Base-by-base conservation (phyloP, 2,113 vertebrate species). In the Fukomys damarensis region DNA sequence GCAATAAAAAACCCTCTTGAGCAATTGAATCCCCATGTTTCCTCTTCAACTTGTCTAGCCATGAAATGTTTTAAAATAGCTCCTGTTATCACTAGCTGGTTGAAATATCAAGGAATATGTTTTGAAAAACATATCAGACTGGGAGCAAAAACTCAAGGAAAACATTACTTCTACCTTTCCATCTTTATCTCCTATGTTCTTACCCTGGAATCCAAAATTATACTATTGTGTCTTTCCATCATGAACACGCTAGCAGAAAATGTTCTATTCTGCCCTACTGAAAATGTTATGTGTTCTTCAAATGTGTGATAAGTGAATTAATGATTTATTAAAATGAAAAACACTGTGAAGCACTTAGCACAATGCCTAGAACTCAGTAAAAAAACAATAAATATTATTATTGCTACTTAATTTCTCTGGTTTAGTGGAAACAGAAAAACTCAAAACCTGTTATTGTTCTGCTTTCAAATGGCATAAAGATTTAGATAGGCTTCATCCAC, bases 261-360 rank as follows among this genome's bases (percentile, higher is more conserved):
- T 17, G 26, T 85, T 58, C 74, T 79, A 17, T 30, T n/a, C 49
- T 9, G 20, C 10, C 43, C 85, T 20, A 35, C 10, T 83, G 19
- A 63, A 95, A 89, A 93, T 49, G 14, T 17, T n/a, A 16, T 58
- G 58, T 68, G 14, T 72, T 74, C 24, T 19, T 30, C 24, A 92
- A 76, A 58, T 32, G 41, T 86, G 63, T 74, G 35, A 56, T 93
- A n/a, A 76, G 81, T 79, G 88, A 95, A 92, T 61, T 88, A 54
- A 72, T 91, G 38, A 95, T 66, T 54, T 32, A 92, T 79, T 86
- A 43, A 81, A 92, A 70, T 91, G 26, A 76, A 83, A 86, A 91
- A 46, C 54, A 46, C 65, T 63, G 0, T 43, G 65, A 68, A 86
- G 30, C 28, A 86, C 28, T 61, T 58, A 89, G 70, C 49, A 72